Conservation (phyloP, 2,797 vertebrate species). For the Macropus fuliginosus region DNA sequence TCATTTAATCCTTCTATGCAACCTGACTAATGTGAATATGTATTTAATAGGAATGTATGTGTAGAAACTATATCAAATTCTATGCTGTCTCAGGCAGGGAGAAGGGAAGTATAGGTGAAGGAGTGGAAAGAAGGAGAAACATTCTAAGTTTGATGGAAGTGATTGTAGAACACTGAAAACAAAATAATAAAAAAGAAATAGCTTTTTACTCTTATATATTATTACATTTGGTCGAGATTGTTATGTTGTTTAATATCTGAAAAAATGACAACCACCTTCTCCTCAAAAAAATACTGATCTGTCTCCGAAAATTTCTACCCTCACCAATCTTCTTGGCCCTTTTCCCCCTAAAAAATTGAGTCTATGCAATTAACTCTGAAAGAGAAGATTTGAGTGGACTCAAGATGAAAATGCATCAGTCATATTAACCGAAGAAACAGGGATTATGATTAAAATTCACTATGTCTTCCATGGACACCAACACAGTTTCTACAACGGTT, state of each 20-base stretch:
- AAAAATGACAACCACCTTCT: neutral
- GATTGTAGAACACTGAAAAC: too few relatives aligned
- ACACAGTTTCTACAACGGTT: too few relatives aligned
- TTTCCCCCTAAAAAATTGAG: neutral
- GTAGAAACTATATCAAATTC: too few relatives aligned
- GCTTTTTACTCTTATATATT: neutral
- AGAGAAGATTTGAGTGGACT: neutral
- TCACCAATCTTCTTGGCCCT: neutral
- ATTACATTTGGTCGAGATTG: neutral
- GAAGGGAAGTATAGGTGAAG: too few relatives aligned
- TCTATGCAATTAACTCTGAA: slow-evolving; percentile 38
- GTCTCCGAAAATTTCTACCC: neutral
- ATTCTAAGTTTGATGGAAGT: too few relatives aligned
- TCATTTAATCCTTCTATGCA: too few relatives aligned
- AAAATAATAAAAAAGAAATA: neutral
- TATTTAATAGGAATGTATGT: too few relatives aligned
- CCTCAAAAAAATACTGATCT: neutral
- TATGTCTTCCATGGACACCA: too few relatives aligned
- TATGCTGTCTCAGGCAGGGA: too few relatives aligned
- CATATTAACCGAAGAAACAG: slow-evolving; percentile 30
- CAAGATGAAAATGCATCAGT: slow-evolving; percentile 14
- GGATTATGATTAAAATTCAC: neutral
- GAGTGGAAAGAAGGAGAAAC: too few relatives aligned
- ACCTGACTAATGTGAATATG: too few relatives aligned
- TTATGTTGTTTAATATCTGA: neutral